These are phyloP conservation scores for Ectemnius lituratus DNA, from an alignment of 2,888 invertebrate genomes.

Conservation along the genomic window DNA sequence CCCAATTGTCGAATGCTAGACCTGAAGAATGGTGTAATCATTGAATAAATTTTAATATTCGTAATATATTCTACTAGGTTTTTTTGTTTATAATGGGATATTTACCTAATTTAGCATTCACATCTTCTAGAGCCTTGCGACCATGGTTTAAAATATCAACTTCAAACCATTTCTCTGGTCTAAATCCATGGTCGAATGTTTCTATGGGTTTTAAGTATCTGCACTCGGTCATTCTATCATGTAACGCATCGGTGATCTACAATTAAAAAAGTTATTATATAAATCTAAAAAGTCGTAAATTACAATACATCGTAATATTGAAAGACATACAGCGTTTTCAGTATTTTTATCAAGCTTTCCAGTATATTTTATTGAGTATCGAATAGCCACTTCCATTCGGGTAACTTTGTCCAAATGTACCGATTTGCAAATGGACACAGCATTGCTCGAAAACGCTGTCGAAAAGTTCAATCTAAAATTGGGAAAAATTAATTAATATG, in stretches of 20 bases:
- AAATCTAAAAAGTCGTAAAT: not conserved
- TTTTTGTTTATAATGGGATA: constrained; percentile 13
- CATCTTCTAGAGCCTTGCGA: constrained; percentile 87
- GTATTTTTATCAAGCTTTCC: constrained; percentile 68
- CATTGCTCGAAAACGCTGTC: constrained; percentile 97
- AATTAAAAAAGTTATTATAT: constrained; percentile 5
- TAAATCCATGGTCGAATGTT: constrained; percentile 80
- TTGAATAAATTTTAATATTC: not conserved
- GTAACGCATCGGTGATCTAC: constrained; percentile 82
- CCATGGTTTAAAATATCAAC: constrained; percentile 91
- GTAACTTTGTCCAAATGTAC: constrained; percentile 87
- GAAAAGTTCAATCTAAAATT: constrained; percentile 91
- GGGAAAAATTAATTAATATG: constrained; percentile 15
- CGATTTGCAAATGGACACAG: constrained; percentile 94
- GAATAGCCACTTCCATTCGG: constrained; percentile 89
- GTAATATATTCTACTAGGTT: not conserved
- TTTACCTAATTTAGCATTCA: constrained; percentile 87
- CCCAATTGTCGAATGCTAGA: constrained; percentile 95
- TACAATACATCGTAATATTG: not conserved
- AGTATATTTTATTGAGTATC: constrained; percentile 80
- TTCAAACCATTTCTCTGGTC: constrained; percentile 86
- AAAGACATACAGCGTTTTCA: constrained; percentile 65
- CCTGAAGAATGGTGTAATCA: constrained; percentile 79
- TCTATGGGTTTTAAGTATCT: constrained; percentile 84
- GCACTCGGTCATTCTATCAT: constrained; percentile 97